Percentiles rank a stretch among this genome's conserved stretches.
phyloP scores from a whole-genome alignment of 2,888 invertebrate genomes.

The Pocota personata region DNA sequence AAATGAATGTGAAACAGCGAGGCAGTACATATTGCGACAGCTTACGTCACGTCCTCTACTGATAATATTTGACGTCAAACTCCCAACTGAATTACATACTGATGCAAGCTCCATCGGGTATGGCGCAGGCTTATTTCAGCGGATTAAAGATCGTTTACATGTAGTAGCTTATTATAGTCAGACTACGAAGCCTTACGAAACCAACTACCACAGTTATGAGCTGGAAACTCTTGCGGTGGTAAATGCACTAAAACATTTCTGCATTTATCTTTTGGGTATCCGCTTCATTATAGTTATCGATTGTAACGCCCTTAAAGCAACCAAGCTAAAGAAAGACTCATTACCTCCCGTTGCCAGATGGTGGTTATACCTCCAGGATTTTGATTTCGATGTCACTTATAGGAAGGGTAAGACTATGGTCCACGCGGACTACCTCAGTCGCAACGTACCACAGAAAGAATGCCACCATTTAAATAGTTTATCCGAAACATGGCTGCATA shows the following conservation, averaged over 20 bases:
- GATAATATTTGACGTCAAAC: slow-evolving; percentile 34
- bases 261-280: slow-evolving; percentile 8
- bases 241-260: slow-evolving; percentile 12
- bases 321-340: background rate
- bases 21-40: slow-evolving; percentile 13
- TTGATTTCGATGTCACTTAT: background rate
- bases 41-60: slow-evolving; percentile 34
- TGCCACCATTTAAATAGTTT: background rate
- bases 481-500: too few relatives aligned
- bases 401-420: background rate
- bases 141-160: background rate
- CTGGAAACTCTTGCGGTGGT: slow-evolving; percentile 21
- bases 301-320: slow-evolving; percentile 8
- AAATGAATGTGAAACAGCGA: slow-evolving; percentile 17
- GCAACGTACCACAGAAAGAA: slow-evolving; percentile 7
- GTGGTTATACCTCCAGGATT: slow-evolving; percentile 30
- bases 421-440: slow-evolving; percentile 47
- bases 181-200: slow-evolving; percentile 34
- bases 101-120: slow-evolving; percentile 47
- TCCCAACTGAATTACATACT: slow-evolving; percentile 45
- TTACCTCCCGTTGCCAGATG: too few relatives aligned
- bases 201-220: slow-evolving; percentile 35
- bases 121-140: slow-evolving; percentile 38
- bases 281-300: background rate
- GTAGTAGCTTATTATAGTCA: slow-evolving; percentile 40